Evolutionary conservation across 2,797 vertebrate species (phyloP), one percentile per base, ranked within the genome.

Genomic region (Ctenosaura bakeri): DNA sequence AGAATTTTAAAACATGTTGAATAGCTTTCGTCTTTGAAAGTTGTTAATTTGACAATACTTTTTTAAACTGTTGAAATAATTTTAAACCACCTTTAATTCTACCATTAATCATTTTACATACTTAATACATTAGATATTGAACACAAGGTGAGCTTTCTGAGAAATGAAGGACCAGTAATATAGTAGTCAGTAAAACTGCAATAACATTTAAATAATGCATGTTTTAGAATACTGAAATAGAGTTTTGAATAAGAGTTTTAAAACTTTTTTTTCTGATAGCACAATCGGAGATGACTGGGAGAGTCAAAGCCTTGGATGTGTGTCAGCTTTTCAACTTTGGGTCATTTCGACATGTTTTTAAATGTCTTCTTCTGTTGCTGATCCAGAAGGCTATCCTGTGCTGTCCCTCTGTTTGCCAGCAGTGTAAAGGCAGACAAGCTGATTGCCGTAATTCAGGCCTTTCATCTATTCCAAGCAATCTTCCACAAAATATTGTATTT

Each of bases 261-360:
- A 89, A 74, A 78, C 52, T 94, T 92, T 91, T 93, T 93, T 96
- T 95, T 92, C 87, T 93, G 95, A 92, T 97, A 97, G 96, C 54
- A 0, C 96, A 91, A 93, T 96, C 94, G 97, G 93, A 96, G 92
- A 96, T 95, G 96, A 96, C 76, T 94, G 95, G 96, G 94, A 97
- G 96, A 96, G 90, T 82, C 91, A 95, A 92, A 92, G 87, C 94
- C 94, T 96, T 94, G 94, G 95, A 95, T 94, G 95, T 97, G 92
- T 94, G 91, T 96, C 94, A 93, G 94, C 95, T 95, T 89, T 90
- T 78, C 91, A 95, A 84, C 77, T 82, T 52, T 42, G 69, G 83
- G 94, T 74, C 91, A 66, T 95, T 95, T 93, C 90, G 96, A 5
- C 90, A 90, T 94, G 82, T 95, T 85, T 86, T 96, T 95, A 96